Evolutionary conservation across 2,113 vertebrate species (phyloP).

Genomic region (Ctenodactylus gundi): DNA sequence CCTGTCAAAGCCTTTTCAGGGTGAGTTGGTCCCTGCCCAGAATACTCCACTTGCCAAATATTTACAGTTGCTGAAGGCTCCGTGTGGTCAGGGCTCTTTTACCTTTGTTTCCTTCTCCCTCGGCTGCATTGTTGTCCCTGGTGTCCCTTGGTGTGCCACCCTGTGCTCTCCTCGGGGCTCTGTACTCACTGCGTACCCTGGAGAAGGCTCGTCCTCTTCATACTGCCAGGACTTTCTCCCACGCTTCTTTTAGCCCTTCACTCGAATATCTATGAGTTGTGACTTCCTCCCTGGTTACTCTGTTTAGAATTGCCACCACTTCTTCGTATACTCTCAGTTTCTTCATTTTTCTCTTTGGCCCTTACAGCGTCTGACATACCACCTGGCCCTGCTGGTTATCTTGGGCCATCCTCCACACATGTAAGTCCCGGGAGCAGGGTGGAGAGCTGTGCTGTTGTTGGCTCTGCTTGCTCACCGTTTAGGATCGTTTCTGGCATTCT

Average conservation of each 20-base stretch:
- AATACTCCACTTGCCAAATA: background rate
- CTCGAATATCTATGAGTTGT: background rate
- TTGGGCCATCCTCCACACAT: background rate
- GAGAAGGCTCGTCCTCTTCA: background rate
- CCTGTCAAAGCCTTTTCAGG: background rate
- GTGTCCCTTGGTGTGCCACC: background rate
- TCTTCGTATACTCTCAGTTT: background rate
- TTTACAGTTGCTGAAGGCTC: background rate
- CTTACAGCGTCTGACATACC: too few relatives aligned
- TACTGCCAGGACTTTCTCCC: background rate
- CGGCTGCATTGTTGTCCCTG: background rate
- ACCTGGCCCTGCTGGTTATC: background rate
- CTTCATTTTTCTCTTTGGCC: background rate
- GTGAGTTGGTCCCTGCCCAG: background rate
- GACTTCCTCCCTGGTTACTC: background rate
- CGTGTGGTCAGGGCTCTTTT: background rate
- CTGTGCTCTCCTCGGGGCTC: background rate
- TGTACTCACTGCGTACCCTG: rapidly evolving
- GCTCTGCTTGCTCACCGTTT: background rate
- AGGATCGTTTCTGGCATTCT: background rate
- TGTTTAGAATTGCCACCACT: background rate
- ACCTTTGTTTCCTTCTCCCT: background rate
- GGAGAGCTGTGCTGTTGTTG: background rate
- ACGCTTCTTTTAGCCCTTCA: background rate
- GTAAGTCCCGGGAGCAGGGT: background rate